phyloP scores from a whole-genome alignment of 2,797 vertebrate species.

The Urosaurus nigricauda region DNA sequence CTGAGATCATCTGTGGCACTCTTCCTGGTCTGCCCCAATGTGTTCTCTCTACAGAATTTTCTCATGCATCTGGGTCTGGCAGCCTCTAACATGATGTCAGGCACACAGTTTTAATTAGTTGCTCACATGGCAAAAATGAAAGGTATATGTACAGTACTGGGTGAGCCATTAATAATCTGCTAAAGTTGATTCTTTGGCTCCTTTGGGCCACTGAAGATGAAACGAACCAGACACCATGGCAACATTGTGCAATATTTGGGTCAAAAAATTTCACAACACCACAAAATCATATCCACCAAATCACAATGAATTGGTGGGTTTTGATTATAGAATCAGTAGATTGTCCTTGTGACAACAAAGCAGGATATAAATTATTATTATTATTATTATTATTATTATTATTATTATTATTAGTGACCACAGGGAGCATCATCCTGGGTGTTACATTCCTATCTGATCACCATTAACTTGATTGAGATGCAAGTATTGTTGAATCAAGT shows the following conservation, averaged over 20 bases:
- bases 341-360: too few relatives aligned
- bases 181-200: background rate
- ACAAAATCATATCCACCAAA: slow-evolving; percentile 10
- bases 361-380: too few relatives aligned
- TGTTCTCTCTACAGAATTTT: background rate
- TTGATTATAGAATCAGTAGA: background rate
- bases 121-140: slow-evolving; percentile 12
- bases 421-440: too few relatives aligned
- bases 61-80: background rate
- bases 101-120: slow-evolving; percentile 24
- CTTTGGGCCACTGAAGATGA: background rate
- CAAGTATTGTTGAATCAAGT: background rate
- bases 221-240: background rate
- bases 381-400: too few relatives aligned
- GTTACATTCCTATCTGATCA: background rate
- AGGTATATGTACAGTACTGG: slow-evolving; percentile 21
- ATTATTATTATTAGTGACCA: too few relatives aligned
- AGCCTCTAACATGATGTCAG: slow-evolving; percentile 18
- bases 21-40: background rate
- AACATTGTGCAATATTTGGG: slow-evolving; percentile 14
- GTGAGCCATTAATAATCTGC: slow-evolving; percentile 5
- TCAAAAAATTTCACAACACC: background rate
- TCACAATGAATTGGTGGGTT: background rate
- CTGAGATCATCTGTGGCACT: slow-evolving; percentile 13
- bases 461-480: too few relatives aligned